Evolutionary conservation across 2,113 vertebrate genomes (phyloP), one percentile per base, ranked within the genome.

Genomic region (Phyllopteryx taeniolatus): DNA sequence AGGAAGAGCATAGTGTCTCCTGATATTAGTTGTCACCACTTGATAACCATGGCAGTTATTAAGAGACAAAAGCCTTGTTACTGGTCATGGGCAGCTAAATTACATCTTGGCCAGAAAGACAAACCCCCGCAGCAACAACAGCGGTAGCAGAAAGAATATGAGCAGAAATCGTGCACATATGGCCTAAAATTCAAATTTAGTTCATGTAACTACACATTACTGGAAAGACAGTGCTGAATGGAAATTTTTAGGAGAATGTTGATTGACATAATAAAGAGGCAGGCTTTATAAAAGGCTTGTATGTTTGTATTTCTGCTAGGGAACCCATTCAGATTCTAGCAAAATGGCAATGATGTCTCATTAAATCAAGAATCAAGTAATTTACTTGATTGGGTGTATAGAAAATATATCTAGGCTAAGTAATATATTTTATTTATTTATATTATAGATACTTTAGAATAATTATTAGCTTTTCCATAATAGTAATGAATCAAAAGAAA

Each of bases 31-130:
- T 94, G 89, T 93, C 91, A 93, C 93, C 94, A 92, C 94, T 97
- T 96, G 94, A 95, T 98, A 96, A 96, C 93, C 89, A 91, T 95
- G 95, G 91, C 96, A 93, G 95, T 98, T 98, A 99, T 98, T 98
- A 98, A 98, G 94, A 96, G 95, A 90, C 89, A 89, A 90, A 91
- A 87, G 93, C 92, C 92, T 91, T 86, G 83, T 83, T 89, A 89
- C 87, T 94, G 94, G 93, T 95, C 93, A 76, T 91, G 88, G 93
- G 93, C 94, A 93, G 94, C 93, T 94, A 96, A 96, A 99, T 98
- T 96, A 91, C 94, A 96, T 98, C 95, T 95, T 89, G 73, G 79
- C 84, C 75, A 59, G 57, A 79, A 67, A 83, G 80, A 84, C 84
- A 83, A 87, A 79, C 70, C 85, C 86, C 90, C 85, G 74, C 80